Conservation (phyloP, 2,797 vertebrate species). For the Acanthornis magna region DNA sequence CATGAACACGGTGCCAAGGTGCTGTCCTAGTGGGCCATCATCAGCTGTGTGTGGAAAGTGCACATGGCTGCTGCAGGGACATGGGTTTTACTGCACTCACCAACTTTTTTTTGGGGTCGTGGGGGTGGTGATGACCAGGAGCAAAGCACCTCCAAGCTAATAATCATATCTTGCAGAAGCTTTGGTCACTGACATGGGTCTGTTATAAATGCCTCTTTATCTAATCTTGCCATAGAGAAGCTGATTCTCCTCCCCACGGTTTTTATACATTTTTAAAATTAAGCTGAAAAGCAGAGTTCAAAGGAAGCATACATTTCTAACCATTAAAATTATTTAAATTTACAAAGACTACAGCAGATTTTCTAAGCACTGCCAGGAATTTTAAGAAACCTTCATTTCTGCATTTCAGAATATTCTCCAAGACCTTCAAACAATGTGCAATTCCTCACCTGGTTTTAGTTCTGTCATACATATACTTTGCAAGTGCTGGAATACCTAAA, state of each 20-base stretch:
- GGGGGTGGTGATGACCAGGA: not conserved
- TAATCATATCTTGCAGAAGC: not conserved
- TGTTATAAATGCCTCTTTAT: slow-evolving; percentile 16
- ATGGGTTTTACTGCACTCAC: accelerated
- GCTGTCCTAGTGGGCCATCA: slow-evolving; percentile 41
- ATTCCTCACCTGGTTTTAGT: not conserved
- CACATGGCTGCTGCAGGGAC: not conserved
- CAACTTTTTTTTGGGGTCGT: accelerated
- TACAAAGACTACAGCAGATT: not conserved
- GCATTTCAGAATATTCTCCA: not conserved
- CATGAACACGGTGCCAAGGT: not conserved
- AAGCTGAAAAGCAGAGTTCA: slow-evolving; percentile 44
- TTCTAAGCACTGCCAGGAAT: not conserved
- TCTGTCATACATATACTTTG: not conserved
- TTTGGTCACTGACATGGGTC: not conserved
- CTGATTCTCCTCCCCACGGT: not conserved
- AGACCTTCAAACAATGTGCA: not conserved
- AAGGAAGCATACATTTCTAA: slow-evolving; percentile 19
- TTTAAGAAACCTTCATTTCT: not conserved
- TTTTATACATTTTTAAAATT: slow-evolving; percentile 42
- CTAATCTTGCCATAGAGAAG: slow-evolving; percentile 13
- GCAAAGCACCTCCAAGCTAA: not conserved
- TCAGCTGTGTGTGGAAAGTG: not conserved
- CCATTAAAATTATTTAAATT: slow-evolving; percentile 38
- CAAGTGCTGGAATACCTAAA: not conserved